phyloP scores from a whole-genome alignment of 2,797 vertebrate species.

The Ctenopoma multispine region DNA sequence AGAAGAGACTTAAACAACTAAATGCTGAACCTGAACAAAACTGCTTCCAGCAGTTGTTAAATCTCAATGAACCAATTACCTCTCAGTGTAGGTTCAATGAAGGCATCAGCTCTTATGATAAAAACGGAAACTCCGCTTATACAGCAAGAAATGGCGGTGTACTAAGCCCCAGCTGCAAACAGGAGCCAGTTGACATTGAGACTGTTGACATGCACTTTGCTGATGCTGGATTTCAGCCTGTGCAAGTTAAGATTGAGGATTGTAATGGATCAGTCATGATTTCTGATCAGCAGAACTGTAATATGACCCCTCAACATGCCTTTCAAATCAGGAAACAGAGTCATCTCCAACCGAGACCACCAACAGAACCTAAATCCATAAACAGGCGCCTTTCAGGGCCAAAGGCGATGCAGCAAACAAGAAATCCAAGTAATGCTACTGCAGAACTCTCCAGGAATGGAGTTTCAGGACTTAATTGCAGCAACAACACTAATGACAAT shows the following conservation, averaged over 20 bases:
- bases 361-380: conserved; percentile 75
- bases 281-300: conserved; percentile 79
- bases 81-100: conserved; percentile 77
- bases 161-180: conserved; percentile 64
- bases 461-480: conserved; percentile 2
- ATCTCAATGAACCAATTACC: conserved; percentile 67
- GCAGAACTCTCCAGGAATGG: conserved; percentile 67
- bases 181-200: conserved; percentile 53
- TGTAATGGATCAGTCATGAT: conserved; percentile 68
- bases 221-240: conserved; percentile 66
- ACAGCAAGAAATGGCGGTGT: conserved; percentile 35
- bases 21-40: conserved; percentile 73
- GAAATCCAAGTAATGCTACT: conserved; percentile 71
- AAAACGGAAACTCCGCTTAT: conserved; percentile 69
- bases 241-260: conserved; percentile 58
- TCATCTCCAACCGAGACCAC: conserved; percentile 86
- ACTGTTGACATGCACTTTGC: conserved; percentile 69
- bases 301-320: conserved; percentile 78
- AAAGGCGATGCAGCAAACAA: conserved; percentile 79
- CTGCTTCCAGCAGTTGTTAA: conserved; percentile 69
- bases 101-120: conserved; percentile 59
- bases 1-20: conserved; percentile 77
- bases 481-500: conserved; percentile 49
- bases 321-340: conserved; percentile 66
- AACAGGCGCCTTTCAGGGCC: conserved; percentile 74